phyloP scores from a whole-genome alignment of 2,888 invertebrate genomes.

The Pheosia tremula region DNA sequence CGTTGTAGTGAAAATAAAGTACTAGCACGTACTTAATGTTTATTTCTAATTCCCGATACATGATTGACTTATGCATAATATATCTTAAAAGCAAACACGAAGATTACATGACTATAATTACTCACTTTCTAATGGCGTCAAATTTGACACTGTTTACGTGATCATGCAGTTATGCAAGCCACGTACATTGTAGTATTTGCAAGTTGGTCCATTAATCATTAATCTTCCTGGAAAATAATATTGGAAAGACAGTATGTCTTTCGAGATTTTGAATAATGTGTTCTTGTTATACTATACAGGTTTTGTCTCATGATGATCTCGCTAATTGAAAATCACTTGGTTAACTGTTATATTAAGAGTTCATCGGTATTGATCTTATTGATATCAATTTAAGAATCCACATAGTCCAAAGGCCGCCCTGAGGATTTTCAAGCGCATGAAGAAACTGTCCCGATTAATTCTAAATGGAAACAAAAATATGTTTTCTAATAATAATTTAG shows the following conservation, averaged over 20 bases:
- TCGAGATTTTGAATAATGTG: background rate
- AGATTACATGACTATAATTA: slow-evolving; percentile 9
- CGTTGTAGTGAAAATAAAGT: background rate
- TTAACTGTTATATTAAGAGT: too few species aligned
- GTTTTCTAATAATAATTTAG: too few species aligned
- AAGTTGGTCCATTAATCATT: background rate
- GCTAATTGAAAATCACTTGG: too few species aligned
- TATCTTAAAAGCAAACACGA: background rate
- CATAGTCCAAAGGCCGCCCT: too few species aligned
- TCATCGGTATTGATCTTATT: too few species aligned
- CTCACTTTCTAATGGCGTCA: slow-evolving; percentile 29
- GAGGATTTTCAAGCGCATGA: too few species aligned
- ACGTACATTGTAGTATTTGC: background rate
- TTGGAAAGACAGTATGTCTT: slow-evolving; percentile 10
- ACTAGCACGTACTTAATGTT: background rate
- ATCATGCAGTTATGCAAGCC: background rate
- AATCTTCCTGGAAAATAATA: too few species aligned
- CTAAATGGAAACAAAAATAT: too few species aligned
- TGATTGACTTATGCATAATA: background rate
- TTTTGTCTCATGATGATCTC: too few species aligned
- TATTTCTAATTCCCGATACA: background rate
- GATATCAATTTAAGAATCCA: too few species aligned
- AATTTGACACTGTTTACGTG: slow-evolving; percentile 10
- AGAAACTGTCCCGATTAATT: too few species aligned
- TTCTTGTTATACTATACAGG: too few species aligned